Evolutionary conservation across 2,113 vertebrate genomes (phyloP).

Genomic region (Microcebus lehilahytsara): DNA sequence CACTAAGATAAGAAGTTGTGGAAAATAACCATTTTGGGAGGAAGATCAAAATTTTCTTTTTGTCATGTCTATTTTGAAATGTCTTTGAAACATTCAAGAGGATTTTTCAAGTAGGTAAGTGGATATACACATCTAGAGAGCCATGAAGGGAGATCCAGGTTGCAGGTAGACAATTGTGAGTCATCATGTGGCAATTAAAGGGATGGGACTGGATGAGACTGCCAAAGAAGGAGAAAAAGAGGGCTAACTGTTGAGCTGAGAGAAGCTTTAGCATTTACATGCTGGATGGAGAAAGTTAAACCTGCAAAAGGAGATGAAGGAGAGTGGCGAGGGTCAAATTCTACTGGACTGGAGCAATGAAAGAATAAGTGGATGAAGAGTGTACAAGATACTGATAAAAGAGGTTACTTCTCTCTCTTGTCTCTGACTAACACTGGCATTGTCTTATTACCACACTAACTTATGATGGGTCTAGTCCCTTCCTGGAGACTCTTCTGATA

Average conservation of each 20-base stretch:
- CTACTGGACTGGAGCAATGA: neutral
- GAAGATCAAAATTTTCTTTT: constrained; percentile 24
- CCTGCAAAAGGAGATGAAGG: neutral
- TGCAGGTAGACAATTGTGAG: neutral
- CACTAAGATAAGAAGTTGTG: neutral
- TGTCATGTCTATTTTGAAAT: neutral
- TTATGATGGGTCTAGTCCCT: neutral
- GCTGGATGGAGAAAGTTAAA: neutral
- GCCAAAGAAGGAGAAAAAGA: neutral
- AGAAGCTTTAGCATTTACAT: neutral
- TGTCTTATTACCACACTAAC: neutral
- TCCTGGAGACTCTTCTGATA: neutral
- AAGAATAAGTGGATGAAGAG: neutral
- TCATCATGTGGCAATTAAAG: neutral
- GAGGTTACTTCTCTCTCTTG: neutral
- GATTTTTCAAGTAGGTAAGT: constrained; percentile 12
- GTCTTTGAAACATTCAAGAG: neutral
- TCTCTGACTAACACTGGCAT: neutral
- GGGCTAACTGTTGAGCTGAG: neutral
- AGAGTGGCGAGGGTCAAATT: neutral
- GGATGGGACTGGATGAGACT: neutral
- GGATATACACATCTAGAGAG: neutral
- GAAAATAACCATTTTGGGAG: neutral
- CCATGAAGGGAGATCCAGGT: neutral
- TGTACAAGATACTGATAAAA: neutral